Evolutionary conservation across 2,797 vertebrate species (phyloP), one percentile per base, ranked within the genome.

Genomic region (Pseudomugil tenellus): DNA sequence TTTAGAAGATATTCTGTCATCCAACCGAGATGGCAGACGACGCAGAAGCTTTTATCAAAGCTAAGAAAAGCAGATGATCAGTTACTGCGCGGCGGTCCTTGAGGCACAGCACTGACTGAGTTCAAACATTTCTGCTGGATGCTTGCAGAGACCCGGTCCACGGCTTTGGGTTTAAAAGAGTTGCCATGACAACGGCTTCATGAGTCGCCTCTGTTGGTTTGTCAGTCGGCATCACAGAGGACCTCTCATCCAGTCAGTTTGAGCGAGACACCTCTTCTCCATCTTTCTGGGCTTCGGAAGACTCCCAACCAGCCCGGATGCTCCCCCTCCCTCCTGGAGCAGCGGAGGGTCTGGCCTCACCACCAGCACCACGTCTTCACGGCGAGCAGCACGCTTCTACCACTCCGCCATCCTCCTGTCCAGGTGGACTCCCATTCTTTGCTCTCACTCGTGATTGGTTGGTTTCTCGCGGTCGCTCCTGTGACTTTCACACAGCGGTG

Each of bases 401-500:
- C 83, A 81, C 78, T 60, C 73, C 60, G 32, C 68, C 74, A 46
- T 67, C 79, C 58, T 80, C 74, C 80, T 81, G 84, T 89, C 84
- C 82, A 79, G 87, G 89, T 88, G 87, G 80, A 73, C 79, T 81
- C 79, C 83, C 80, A 76, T 54, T 52, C 10, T 63, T 83, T 76
- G 79, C 83, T 79, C 85, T 92, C 88, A 89, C 89, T 87, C 91
- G 93, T 92, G 89, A 90, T 93, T 91, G 94, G 91, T 94, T 93
- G 93, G 84, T 93, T 93, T 94, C 84, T 89, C 88, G 84, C 94
- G 93, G 93, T 94, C 92, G 95, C 95, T 96, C 95, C 96, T 96
- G 96, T 95, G 95, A 96, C 96, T 97, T 95, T 96, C 96, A 96
- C 96, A 96, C 96, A 95, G 96, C 96, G 96, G 95, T 96, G 96